Base-by-base conservation (phyloP, 2,113 vertebrate species). In the Elaphurus davidianus region DNA sequence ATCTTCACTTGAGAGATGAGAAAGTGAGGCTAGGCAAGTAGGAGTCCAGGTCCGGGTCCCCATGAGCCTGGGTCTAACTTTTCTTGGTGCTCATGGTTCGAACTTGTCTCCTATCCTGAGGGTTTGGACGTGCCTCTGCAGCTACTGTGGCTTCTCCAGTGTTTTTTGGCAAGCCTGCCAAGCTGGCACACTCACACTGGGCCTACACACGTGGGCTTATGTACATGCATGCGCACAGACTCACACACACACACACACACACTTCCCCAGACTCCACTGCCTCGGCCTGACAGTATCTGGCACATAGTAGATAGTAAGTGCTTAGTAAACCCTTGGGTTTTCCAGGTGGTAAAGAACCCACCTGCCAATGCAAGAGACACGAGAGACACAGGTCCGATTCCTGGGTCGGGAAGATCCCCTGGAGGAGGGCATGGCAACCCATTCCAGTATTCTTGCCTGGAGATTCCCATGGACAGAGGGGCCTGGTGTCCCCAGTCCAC, bases 191-290 rank as follows among this genome's bases (percentile, higher is more conserved):
- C 28, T 52, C 25, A 19, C 54, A 12, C 12, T 47, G 17, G 7
- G 52, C 54, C 12, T 36, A 3, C 2, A 13, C n/a, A n/a, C 3
- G 2, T 3, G n/a, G 50, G 6, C 81, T 25, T 3, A 5, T 27
- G n/a, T 40, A 33, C 0, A 1, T 3, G 47, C 17, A 15, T 3
- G 40, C 0, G 0, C 19, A 23, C 25, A 33, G 3, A 1, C 79
- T 47, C 14, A 14, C 43, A 16, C 40, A 23, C 25, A 9, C 40
- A 6, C 59, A 9, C 8, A 43, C 67, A 17, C 3, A 13, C 25
- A 40, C 4, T 88, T 54, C 5, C 7, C 33, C 62, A 52, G 28
- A 8, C 23, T n/a, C 30, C 14, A 10, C 36, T 0, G 2, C 74
- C 57, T 57, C 67, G 40, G 16, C 40, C 59, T 43, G 47, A 74